Evolutionary conservation across 2,888 invertebrate genomes (phyloP), one percentile per base, ranked within the genome.

Genomic region (Leptinotarsa juncta): DNA sequence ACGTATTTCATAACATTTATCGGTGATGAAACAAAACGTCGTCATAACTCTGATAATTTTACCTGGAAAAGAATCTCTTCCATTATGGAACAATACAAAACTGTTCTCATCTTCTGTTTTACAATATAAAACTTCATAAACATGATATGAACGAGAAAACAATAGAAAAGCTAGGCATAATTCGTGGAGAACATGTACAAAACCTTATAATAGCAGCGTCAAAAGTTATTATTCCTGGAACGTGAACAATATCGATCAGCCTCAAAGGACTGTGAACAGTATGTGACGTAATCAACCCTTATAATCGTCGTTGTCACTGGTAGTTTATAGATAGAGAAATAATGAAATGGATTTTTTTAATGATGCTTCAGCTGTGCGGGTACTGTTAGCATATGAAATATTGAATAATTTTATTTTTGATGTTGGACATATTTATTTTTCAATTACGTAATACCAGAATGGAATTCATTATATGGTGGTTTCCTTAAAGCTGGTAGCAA

Each of bases 231-330:
- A 57, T 57, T 57, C 57, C 2, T 18, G 57, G 14, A 57, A 2
- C 51, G n/a, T 57, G 12, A n/a, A 57, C 57, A 57, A 20, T 14
- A 57, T 57, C 18, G 7, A 57, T 57, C n/a, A 14, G 12, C 20
- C 0, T 55, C 1, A 20, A 55, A 18, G 1, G 3, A 18, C 3
- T 10, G 20, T 16, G 55, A 57, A 57, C 57, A n/a, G 16, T n/a
- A 20, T 57, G 20, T 57, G 51, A 51, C 51, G 51, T 51, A 16
- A 51, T 51, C 51, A 51, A 51, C 51, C 51, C 51, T n/a, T 51
- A 16, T 51, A 51, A 16, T 51, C 10, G 14, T 51, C 51, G 7
- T 16, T 51, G 51, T 16, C n/a, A 51, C 51, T 15, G 42, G 15
- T n/a, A 51, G 15, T 51, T 51, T 16, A 51, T 51, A n/a, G n/a